Evolutionary conservation across 37 sponge, comb jelly and placozoan species (phyloP), one percentile per base, ranked within the genome.

Genomic region (Amphimedon queenslandica): DNA sequence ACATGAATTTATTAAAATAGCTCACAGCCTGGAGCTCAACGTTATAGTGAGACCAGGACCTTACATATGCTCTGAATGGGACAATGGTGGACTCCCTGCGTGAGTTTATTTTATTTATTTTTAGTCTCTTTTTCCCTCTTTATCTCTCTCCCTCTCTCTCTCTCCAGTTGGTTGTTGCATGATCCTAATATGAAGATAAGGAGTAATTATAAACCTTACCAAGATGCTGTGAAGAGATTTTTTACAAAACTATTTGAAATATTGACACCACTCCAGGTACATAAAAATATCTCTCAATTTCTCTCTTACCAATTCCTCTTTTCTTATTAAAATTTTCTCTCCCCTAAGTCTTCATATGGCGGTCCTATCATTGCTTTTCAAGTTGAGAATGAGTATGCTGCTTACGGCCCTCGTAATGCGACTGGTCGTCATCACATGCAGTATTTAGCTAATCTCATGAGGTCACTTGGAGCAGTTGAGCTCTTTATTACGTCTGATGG

Each of bases 1-100:
- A 40, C 27, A 40, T 5, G 47, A 78, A 71, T 96, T 76, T 67
- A 51, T 96, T 38, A 33, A 1, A 6, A 56, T 64, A 56, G 97
- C 97, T 5, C 84, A 93, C 36, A 53, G 40, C 4, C 58, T 93
- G 18, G 91, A 87, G 2, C 73, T 96, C 6, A 64, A 93, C 43
- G 93, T 90, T 42, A 93, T 96, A 28, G 73, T 96, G 20, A 72
- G 97, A 40, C 97, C 97, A 35, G 97, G 97, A 1, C 97, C 97
- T 0, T 96, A 93, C 80, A 96, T 96, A 74, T 96, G 97, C 75
- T 90, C 91, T 8, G 97, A 96, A 79, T 96, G 94, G 97, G 93
- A 90, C 10, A 66, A 79, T 5, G 97, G 97, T 29, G 97, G 97
- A 4, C 84, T 96, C 0, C 97, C 97, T 5, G 85, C 85, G 84